These are phyloP conservation scores for Sapayoa aenigma DNA, from an alignment of 2,113 vertebrate species.

Conservation along the genomic window DNA sequence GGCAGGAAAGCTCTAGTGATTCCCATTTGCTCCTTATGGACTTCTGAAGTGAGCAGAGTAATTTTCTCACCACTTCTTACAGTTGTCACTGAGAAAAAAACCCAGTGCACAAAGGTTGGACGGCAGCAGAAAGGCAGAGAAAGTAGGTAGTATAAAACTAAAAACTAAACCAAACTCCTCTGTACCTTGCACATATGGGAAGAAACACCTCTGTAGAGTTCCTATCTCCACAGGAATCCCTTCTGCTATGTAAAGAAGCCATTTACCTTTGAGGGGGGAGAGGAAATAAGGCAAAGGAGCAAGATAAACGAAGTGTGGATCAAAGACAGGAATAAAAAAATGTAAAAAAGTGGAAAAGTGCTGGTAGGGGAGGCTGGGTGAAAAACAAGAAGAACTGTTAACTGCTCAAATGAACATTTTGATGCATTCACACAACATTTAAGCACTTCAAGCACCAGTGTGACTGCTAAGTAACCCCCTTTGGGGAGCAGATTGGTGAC, in stretches of 20 bases:
- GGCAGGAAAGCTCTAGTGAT: slow-evolving; percentile 44
- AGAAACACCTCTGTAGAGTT: neutral
- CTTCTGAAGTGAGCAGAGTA: neutral
- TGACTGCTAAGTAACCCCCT: neutral
- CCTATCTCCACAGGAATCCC: neutral
- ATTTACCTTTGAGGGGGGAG: neutral
- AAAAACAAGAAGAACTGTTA: neutral
- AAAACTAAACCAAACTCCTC: slow-evolving; percentile 14
- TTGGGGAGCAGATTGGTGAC: neutral
- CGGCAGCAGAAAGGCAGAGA: neutral
- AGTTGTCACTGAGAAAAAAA: neutral
- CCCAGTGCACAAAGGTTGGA: neutral
- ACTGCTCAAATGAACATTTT: slow-evolving; percentile 30
- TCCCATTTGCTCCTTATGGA: neutral
- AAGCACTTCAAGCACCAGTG: neutral
- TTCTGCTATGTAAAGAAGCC: neutral
- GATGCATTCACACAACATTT: neutral
- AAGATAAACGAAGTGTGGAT: neutral
- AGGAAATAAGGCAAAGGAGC: neutral
- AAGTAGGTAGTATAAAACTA: neutral
- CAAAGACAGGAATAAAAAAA: neutral
- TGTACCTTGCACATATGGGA: neutral
- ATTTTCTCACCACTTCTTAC: neutral
- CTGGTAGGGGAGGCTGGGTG: neutral
- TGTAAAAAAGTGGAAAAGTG: neutral